Percentiles rank a stretch among this genome's conserved stretches.
phyloP scores from a whole-genome alignment of 2,113 vertebrate species.

The Pseudonaja textilis region DNA sequence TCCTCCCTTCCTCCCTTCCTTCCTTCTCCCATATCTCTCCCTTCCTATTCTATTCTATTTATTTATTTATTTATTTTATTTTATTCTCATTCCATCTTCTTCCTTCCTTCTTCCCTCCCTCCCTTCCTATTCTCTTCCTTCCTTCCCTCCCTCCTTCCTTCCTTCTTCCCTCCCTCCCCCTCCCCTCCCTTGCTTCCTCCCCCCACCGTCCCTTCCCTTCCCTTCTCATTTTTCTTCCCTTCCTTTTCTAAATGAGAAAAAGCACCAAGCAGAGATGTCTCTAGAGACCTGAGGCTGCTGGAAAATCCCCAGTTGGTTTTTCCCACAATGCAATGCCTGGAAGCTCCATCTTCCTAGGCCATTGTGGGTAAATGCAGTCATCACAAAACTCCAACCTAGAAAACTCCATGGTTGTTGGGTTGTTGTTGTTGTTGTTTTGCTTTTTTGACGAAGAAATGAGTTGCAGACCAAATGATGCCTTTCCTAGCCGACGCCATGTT shows the following conservation, averaged over 20 bases:
- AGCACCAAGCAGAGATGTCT: not conserved
- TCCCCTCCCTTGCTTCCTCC: not conserved
- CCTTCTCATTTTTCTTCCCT: not conserved
- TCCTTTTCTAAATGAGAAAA: not conserved
- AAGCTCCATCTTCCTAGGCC: not conserved
- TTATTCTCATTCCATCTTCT: too few species aligned
- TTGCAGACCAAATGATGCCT: not conserved
- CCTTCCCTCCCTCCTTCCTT: too few species aligned
- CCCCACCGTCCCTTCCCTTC: too few species aligned
- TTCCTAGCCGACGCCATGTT: not conserved
- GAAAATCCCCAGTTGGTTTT: not conserved
- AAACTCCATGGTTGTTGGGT: not conserved
- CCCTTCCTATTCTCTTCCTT: too few species aligned
- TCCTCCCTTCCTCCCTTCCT: too few species aligned
- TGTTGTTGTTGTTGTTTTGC: too few species aligned
- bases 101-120: too few species aligned
- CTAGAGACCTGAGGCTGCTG: not conserved
- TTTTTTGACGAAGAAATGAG: not conserved
- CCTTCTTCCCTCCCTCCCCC: too few species aligned
- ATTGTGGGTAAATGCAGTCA: not conserved
- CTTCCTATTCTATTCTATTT: too few species aligned
- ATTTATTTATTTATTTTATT: too few species aligned
- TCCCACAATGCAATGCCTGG: not conserved
- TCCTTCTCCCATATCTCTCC: too few species aligned
- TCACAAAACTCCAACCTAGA: not conserved